Conservation (phyloP, 2,888 invertebrate species). For the Yponomeuta cagnagella region DNA sequence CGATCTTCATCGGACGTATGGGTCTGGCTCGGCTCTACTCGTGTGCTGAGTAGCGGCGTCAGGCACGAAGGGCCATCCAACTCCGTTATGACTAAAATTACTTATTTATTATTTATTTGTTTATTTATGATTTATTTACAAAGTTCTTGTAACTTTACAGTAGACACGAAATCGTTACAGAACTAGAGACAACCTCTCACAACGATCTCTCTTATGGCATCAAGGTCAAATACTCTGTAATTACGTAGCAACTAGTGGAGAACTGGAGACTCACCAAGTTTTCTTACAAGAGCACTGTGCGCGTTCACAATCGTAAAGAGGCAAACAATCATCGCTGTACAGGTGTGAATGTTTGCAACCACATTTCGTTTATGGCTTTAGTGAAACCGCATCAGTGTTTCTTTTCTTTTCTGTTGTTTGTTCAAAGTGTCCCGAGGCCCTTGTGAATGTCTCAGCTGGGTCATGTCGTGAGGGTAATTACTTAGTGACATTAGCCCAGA, state of each 20-base stretch:
- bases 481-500: constrained; percentile 31
- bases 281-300: constrained; percentile 7
- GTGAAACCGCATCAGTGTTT: constrained; percentile 22
- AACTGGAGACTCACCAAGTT: background rate
- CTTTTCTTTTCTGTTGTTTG: constrained; percentile 30
- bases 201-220: background rate
- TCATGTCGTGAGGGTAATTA: constrained; percentile 24
- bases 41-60: constrained; percentile 16
- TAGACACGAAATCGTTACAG: too few species aligned
- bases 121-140: too few species aligned
- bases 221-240: background rate
- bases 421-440: constrained; percentile 26
- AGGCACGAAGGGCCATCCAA: constrained; percentile 15
- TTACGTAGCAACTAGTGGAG: background rate
- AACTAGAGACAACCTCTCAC: too few species aligned
- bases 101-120: background rate
- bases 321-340: constrained; percentile 59
- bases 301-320: constrained; percentile 27
- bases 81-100: constrained; percentile 1
- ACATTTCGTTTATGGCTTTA: constrained; percentile 38
- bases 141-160: too few species aligned
- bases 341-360: constrained; percentile 50
- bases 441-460: constrained; percentile 22
- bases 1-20: constrained; percentile 27
- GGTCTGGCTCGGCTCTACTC: background rate